Base-by-base conservation (phyloP, 2,797 vertebrate species). In the Argyrosomus regius region DNA sequence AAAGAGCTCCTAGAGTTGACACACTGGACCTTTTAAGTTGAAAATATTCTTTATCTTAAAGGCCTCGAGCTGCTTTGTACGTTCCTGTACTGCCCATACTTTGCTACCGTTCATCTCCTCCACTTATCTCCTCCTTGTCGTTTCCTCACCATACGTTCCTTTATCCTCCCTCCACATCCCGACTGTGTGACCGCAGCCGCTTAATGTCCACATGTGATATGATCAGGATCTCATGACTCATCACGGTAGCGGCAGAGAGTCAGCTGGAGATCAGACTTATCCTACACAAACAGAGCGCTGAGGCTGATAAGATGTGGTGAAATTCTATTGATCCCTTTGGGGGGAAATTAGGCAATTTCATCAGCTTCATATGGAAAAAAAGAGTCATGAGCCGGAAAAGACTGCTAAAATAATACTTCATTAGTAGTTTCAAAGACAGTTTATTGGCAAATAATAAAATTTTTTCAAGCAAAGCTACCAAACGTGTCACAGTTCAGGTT, bases 171-270 rank as follows among this genome's bases (percentile, higher is more conserved):
- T 45, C 26, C 12, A 9, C 53, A 31, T 57, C 58, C 52, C 10
- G 3, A 48, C 28, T 9, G 22, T 76, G 12, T 3, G 50, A 12
- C 60, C 50, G 60, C 79, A 77, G 65, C 72, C 35, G 26, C n/a
- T 3, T 22, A 64, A 68, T 6, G 3, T 53, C 48, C 58, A 9
- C 79, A 77, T 76, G 70, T 81, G 68, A 73, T 75, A 68, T n/a
- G 26, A 48, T 56, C 56, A 20, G 65, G 60, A 59, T 82, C 80
- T 71, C 81, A 48, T 85, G 87, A 91, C 77, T 78, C 77, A 65
- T 83, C 70, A 26, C 8, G 10, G 72, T 35, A 57, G 73, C 78
- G 50, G 71, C 64, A 46, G 43, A 62, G 68, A 67, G 31, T 69
- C 24, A 35, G 78, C 60, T 43, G 78, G 70, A 77, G 82, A 85